Base-by-base conservation (phyloP, 2,797 vertebrate genomes). In the Siniperca scherzeri region DNA sequence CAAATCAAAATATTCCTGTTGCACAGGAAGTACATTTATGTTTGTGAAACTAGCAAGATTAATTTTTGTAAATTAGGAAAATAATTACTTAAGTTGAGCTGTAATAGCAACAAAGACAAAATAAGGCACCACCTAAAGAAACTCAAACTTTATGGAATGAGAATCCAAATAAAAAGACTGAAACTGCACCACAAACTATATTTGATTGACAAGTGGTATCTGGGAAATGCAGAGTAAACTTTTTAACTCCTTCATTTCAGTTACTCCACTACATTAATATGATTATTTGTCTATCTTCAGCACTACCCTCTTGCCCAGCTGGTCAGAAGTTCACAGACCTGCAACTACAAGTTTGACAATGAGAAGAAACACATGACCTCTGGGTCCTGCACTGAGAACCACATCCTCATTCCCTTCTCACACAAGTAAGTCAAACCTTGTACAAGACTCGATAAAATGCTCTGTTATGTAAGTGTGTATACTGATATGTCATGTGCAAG, bases 321-420 rank as follows among this genome's bases (percentile, higher is more conserved):
- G 92, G 82, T 99, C 80, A 95, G 92, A 86, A 99, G 98, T 93
- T 96, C 93, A 77, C 98, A 99, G 86, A 95, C 95, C 68, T 99
- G 98, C 87, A 96, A 96, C 88, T 99, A 99, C 89, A 96, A 91
- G 74, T 96, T 99, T 90, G 97, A 99, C 83, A 90, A 96, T 68
- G 96, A 93, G 83, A 95, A 94, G 84, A 97, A 96, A 84, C 97
- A 99, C 42, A 94, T 99, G 89, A 96, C 95, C 53, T 97, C 96
- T 78, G 97, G 85, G 12, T 91, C 93, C 80, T 99, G 98, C 91
- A 96, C 86, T 78, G 98, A 99, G 89, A 96, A 97, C 1, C 98
- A 99, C 88, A 94, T 98, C 65, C 92, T 99, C 71, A 85, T 98
- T 73, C 98, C 98, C 74, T 97, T 96, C 87, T 98, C 97, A 21